These are phyloP conservation scores for Anseranas semipalmata DNA, from an alignment of 2,113 vertebrate genomes.

Conservation along the genomic window DNA sequence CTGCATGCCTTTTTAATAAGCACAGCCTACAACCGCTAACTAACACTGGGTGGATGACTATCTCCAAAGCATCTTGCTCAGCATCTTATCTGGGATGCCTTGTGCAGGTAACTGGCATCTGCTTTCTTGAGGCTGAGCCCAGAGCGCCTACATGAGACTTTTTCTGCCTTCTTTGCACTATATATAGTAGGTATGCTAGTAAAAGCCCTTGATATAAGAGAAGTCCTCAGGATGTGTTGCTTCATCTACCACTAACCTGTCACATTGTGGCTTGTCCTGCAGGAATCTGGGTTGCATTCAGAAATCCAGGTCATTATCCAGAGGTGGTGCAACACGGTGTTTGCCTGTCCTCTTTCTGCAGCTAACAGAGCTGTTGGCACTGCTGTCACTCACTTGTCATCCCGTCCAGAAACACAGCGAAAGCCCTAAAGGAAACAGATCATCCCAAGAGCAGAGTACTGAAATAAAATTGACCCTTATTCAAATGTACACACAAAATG, in stretches of 20 bases:
- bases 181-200: not conserved
- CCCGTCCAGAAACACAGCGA: not conserved
- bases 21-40: not conserved
- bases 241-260: slow-evolving; percentile 19
- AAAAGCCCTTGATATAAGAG: slow-evolving; percentile 7
- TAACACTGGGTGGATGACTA: not conserved
- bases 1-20: not conserved
- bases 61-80: not conserved
- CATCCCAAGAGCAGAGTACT: slow-evolving; percentile 1
- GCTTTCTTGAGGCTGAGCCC: not conserved
- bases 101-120: not conserved
- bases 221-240: not conserved
- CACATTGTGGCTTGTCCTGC: not conserved
- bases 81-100: not conserved
- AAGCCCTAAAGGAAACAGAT: slow-evolving; percentile 46
- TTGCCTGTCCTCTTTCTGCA: slow-evolving; percentile 32
- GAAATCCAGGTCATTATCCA: slow-evolving; percentile 65
- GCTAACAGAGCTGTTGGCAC: slow-evolving; percentile 75
- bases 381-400: slow-evolving; percentile 52
- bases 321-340: slow-evolving; percentile 18
- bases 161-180: not conserved
- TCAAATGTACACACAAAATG: not conserved
- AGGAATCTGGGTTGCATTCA: slow-evolving; percentile 49
- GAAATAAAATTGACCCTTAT: slow-evolving; percentile 15
- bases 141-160: not conserved